A percentile compares a stretch with the other conserved stretches of the same genome.
phyloP scores from a whole-genome alignment of 1,140 invertebrate species.

The Mizuhopecten yessoensis region DNA sequence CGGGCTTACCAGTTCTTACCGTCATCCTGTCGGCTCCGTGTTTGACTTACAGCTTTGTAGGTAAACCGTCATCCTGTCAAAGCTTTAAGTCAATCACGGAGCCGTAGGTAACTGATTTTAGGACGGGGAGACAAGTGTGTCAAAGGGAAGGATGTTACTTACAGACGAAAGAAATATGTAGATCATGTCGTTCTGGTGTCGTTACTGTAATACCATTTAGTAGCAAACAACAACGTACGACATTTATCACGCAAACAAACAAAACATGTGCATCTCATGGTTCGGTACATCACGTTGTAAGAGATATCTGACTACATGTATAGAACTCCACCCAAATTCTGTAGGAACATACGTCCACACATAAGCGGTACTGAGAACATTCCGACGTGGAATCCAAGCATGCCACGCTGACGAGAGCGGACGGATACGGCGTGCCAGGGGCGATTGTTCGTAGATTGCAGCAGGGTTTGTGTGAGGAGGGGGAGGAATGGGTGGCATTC shows the following conservation, averaged over 20 bases:
- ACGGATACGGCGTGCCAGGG: background rate
- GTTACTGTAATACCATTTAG: too few relatives aligned
- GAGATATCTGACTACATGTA: background rate
- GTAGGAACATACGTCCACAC: background rate
- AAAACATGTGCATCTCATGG: background rate
- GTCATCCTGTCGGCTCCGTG: too few relatives aligned
- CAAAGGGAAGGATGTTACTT: too few relatives aligned
- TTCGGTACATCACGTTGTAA: background rate
- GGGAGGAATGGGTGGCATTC: background rate
- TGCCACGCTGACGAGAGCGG: background rate
- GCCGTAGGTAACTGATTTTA: too few relatives aligned
- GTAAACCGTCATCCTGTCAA: too few relatives aligned
- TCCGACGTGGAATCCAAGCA: background rate
- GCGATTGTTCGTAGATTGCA: background rate
- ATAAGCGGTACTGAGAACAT: background rate
- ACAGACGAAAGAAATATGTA: too few relatives aligned
- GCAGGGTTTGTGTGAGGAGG: background rate
- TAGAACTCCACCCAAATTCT: constrained; percentile 16
- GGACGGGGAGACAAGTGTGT: too few relatives aligned
- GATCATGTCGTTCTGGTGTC: too few relatives aligned
- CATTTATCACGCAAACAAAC: background rate
- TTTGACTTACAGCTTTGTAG: too few relatives aligned
- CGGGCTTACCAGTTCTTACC: too few relatives aligned
- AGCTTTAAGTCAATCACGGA: too few relatives aligned
- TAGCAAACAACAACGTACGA: background rate